Base-by-base conservation (phyloP, 92 coral and sea anemone genomes). In the Meandrina meandrites region DNA sequence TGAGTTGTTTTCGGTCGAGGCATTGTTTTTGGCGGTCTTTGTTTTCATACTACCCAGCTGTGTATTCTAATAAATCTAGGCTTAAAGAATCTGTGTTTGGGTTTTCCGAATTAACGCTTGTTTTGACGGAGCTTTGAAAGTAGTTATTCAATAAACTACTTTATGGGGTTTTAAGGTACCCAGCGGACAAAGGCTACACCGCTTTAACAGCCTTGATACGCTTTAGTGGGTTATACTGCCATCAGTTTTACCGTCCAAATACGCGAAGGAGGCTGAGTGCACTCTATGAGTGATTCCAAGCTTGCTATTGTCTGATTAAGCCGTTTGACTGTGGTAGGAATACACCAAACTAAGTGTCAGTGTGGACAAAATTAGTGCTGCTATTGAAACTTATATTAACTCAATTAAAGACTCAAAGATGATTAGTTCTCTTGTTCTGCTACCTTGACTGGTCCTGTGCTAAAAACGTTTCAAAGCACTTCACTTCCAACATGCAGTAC, bases 1-100 rank as follows among this genome's bases (percentile, higher is more conserved):
- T 21, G 87, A 73, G 80, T 57, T 84, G 50, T 84, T 84, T 74
- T 50, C 53, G 36, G 21, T n/a, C 37, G 10, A 18, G 34, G n/a
- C 17, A 21, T 57, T 60, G 31, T 70, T 42, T 30, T 13, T 47
- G 19, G 24, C 45, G 27, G 27, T 73, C n/a, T 37, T 73, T 73
- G 78, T 73, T 73, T 73, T 73, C 50, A 17, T 40, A 73, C 17
- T 17, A 73, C 78, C 48, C 78, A 73, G 78, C 51, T 73, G 78
- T 73, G 78, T n/a, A 73, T 15, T 70, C 78, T 19, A 19, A 35
- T 73, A 35, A 73, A 19, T 8, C 50, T 40, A 8, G 4, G 11
- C 48, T 40, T 17, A 73, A 73, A 19, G 78, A 50, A n/a, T 66
- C 71, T 66, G 71, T 66, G 71, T 66, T 66, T 27, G 71, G 71